Percentiles rank a stretch among this genome's conserved stretches.
phyloP scores from a whole-genome alignment of 37 sponge, comb jelly and placozoan species.

The Ephydatia muelleri region DNA sequence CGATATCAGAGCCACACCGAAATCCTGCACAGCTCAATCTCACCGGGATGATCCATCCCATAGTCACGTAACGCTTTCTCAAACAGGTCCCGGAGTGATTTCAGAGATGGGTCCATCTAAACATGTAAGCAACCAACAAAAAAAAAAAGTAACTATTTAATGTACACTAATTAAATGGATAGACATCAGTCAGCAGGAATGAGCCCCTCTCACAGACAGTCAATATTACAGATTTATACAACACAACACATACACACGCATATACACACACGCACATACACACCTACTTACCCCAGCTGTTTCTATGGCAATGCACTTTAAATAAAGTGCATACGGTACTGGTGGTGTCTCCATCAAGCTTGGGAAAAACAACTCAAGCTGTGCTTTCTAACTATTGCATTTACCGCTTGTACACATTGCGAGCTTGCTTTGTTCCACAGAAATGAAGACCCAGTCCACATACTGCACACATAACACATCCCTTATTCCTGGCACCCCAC shows the following conservation, averaged over 20 bases:
- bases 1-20: too few species aligned
- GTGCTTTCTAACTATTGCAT: neutral
- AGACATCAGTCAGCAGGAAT: neutral
- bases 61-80: conserved; percentile 37
- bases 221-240: too few species aligned
- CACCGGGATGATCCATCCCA: conserved; percentile 34
- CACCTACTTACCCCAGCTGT: conserved; percentile 23
- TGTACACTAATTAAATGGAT: neutral
- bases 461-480: conserved; percentile 27
- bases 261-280: neutral
- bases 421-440: conserved; percentile 32
- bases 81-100: conserved; percentile 30
- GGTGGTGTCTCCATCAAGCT: conserved; percentile 26
- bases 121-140: neutral
- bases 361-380: too few species aligned
- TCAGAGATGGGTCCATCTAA: conserved; percentile 2
- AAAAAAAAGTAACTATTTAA: neutral
- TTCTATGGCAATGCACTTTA: conserved; percentile 56
- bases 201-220: neutral
- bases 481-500: neutral
- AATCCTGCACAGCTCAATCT: too few species aligned
- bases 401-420: conserved; percentile 56
- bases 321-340: conserved; percentile 35
- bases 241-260: neutral
- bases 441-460: conserved; percentile 51